phyloP scores from a whole-genome alignment of 64 coral and sea anemone species.

The Montipora cactus region DNA sequence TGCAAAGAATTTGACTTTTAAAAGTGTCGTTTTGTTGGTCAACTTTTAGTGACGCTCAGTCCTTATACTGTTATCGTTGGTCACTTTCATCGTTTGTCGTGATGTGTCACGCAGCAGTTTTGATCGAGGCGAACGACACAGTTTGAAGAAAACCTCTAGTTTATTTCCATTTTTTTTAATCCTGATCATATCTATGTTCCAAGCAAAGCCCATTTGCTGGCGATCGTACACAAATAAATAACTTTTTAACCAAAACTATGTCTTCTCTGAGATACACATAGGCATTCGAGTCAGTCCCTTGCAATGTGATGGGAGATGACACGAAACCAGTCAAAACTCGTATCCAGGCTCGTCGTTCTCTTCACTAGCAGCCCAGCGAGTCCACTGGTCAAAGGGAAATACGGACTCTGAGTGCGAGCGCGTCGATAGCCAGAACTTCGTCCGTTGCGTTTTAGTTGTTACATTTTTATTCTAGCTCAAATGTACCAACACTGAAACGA shows the following conservation, averaged over 20 bases:
- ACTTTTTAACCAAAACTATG: conserved; percentile 25
- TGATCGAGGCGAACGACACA: conserved; percentile 39
- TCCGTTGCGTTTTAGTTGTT: conserved; percentile 15
- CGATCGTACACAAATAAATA: conserved; percentile 34
- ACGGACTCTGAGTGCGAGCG: neutral
- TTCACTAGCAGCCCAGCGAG: neutral
- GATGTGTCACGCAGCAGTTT: neutral
- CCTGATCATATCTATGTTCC: conserved; percentile 53
- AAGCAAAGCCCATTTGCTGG: conserved; percentile 49
- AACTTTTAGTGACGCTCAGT: neutral
- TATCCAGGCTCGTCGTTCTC: neutral
- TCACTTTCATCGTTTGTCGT: neutral
- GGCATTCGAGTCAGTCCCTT: conserved; percentile 1
- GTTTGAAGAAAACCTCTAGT: conserved; percentile 59
- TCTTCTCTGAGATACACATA: conserved; percentile 16
- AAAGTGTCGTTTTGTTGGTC: neutral
- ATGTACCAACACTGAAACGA: conserved; percentile 89
- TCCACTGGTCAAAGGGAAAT: neutral
- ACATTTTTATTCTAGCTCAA: conserved; percentile 96
- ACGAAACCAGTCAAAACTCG: conserved; percentile 18
- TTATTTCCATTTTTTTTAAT: conserved; percentile 55
- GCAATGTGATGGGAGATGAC: conserved; percentile 13
- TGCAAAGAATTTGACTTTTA: no score
- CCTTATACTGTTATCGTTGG: neutral
- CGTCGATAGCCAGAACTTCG: conserved; percentile 26